Conservation (phyloP, 92 coral and sea anemone species). For the Parazoanthus darwini region DNA sequence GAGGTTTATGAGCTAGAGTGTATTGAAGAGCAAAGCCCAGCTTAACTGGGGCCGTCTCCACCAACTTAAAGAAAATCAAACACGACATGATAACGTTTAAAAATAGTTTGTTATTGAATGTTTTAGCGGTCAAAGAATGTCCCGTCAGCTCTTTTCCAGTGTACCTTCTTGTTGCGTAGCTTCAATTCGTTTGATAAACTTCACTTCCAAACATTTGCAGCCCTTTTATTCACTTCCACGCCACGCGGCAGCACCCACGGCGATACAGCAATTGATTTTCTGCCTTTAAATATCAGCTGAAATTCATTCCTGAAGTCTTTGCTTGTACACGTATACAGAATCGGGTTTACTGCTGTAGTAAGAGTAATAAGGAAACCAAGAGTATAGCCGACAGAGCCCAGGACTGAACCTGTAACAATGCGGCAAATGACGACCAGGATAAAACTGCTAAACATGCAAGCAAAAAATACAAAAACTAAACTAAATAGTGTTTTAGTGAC, state of each 20-base stretch:
- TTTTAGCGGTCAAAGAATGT: neutral
- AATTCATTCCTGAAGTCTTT: conserved; percentile 16
- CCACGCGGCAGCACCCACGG: neutral
- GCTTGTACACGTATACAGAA: conserved; percentile 19
- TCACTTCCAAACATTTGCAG: neutral
- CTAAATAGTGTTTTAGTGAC: conserved; percentile 13
- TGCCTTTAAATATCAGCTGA: neutral
- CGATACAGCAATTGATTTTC: neutral
- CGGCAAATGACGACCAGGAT: conserved; percentile 17
- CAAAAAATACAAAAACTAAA: conserved; percentile 18
- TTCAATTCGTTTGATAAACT: neutral
- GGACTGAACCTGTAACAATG: neutral
- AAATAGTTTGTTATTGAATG: neutral
- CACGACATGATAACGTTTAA: neutral
- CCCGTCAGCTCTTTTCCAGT: neutral
- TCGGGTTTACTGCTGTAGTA: conserved; percentile 24
- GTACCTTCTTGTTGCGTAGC: neutral
- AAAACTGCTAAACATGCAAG: conserved; percentile 12
- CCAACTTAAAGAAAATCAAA: too few relatives aligned
- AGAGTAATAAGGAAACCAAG: conserved; percentile 5
- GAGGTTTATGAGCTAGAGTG: too few relatives aligned
- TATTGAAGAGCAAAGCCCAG: neutral
- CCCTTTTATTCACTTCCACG: neutral
- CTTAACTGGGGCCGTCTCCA: neutral
- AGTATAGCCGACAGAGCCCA: neutral